Conservation (phyloP, 2,113 vertebrate genomes). For the Cygnus atratus region DNA sequence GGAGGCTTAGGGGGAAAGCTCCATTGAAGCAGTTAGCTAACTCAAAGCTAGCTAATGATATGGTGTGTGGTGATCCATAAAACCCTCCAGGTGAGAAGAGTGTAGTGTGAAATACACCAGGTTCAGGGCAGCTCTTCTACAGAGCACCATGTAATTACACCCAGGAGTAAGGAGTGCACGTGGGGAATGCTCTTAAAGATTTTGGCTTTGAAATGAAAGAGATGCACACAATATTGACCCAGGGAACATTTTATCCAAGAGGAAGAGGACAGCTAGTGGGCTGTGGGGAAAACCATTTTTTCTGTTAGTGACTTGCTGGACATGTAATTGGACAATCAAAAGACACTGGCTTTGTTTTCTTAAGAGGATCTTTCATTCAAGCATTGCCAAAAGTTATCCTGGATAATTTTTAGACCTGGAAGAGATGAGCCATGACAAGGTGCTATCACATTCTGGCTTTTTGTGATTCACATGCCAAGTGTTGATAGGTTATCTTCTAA, state of each 20-base stretch:
- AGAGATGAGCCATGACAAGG: neutral
- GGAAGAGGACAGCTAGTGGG: neutral
- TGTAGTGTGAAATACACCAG: neutral
- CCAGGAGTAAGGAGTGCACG: neutral
- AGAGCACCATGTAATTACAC: fast-evolving
- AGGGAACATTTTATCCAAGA: neutral
- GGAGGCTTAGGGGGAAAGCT: neutral
- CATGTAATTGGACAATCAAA: neutral
- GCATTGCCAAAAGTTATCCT: neutral
- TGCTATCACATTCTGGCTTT: neutral
- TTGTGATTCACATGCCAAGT: neutral
- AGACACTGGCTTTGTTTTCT: neutral
- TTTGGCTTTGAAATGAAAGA: neutral
- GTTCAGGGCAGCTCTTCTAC: neutral
- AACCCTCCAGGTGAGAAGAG: neutral
- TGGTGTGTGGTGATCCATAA: neutral
- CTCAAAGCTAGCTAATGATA: neutral
- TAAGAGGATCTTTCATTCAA: neutral
- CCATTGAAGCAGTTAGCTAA: neutral
- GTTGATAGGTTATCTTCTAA: neutral
- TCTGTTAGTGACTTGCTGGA: neutral
- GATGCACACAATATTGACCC: neutral
- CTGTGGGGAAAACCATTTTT: neutral
- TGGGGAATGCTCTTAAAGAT: neutral
- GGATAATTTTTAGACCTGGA: neutral